phyloP scores from a whole-genome alignment of 2,113 vertebrate species.

The Pluvialis apricaria region DNA sequence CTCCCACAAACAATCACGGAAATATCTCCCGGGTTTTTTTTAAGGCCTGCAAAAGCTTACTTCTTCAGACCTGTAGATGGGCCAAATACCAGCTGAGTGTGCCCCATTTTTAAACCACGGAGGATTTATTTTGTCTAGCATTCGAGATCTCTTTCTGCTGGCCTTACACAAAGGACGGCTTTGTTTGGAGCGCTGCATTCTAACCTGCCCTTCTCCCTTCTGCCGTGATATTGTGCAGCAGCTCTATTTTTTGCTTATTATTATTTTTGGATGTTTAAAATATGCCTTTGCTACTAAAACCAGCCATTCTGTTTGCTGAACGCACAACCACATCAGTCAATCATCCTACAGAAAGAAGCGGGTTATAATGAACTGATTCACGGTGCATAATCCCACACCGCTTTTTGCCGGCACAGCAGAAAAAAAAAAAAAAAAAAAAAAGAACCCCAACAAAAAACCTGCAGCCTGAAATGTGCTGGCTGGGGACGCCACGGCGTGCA shows the following conservation, averaged over 20 bases:
- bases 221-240: neutral
- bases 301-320: neutral
- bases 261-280: neutral
- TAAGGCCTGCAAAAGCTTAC: neutral
- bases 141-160: neutral
- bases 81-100: neutral
- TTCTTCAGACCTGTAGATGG: neutral
- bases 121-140: neutral
- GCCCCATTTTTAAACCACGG: neutral
- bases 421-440: neutral
- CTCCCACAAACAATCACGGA: neutral
- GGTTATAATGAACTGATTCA: constrained; percentile 15
- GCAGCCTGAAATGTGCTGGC: neutral
- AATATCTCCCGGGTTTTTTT: neutral
- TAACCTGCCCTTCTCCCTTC: neutral
- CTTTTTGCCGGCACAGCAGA: neutral
- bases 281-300: neutral
- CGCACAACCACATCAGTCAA: neutral
- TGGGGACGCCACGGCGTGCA: neutral
- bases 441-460: neutral
- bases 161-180: neutral
- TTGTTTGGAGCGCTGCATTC: neutral
- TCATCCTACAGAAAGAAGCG: neutral
- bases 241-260: neutral
- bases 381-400: neutral